Evolutionary conservation across 2,888 invertebrate genomes (phyloP).

Genomic region (Cistogaster globosa): DNA sequence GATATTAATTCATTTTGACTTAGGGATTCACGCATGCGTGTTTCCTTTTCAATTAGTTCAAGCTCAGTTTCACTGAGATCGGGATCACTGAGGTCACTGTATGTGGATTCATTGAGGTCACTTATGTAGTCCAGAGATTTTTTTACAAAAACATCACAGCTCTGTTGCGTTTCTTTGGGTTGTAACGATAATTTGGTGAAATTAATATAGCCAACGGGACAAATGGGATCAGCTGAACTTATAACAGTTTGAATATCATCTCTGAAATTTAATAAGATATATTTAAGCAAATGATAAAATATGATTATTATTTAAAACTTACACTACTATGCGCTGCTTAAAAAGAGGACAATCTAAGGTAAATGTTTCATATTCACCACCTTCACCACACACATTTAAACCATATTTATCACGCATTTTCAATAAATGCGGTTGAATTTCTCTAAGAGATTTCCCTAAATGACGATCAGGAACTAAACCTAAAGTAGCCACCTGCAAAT

Average conservation of each 20-base stretch:
- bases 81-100: slow-evolving; percentile 87
- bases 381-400: slow-evolving; percentile 98
- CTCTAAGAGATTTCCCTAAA: slow-evolving; percentile 92
- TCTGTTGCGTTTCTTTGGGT: slow-evolving; percentile 84
- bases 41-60: slow-evolving; percentile 85
- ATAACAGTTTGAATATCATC: slow-evolving; percentile 93
- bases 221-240: slow-evolving; percentile 95
- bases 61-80: slow-evolving; percentile 86
- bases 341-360: slow-evolving; percentile 98
- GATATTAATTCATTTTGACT: slow-evolving; percentile 83
- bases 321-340: slow-evolving; percentile 94
- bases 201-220: slow-evolving; percentile 97
- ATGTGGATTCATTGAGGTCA: slow-evolving; percentile 86
- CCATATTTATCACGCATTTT: slow-evolving; percentile 97
- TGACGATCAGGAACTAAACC: slow-evolving; percentile 94
- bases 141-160: slow-evolving; percentile 84
- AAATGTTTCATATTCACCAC: slow-evolving; percentile 99
- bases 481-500: slow-evolving; percentile 89
- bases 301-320: slow-evolving; percentile 83
- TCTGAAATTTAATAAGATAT: slow-evolving; percentile 83
- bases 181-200: slow-evolving; percentile 92
- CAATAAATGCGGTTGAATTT: slow-evolving; percentile 93
- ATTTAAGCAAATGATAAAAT: not conserved
- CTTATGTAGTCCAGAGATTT: slow-evolving; percentile 86
- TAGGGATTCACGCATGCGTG: slow-evolving; percentile 82